Evolutionary conservation across 2,888 invertebrate genomes (phyloP).

Genomic region (Himalopsyche japonica): DNA sequence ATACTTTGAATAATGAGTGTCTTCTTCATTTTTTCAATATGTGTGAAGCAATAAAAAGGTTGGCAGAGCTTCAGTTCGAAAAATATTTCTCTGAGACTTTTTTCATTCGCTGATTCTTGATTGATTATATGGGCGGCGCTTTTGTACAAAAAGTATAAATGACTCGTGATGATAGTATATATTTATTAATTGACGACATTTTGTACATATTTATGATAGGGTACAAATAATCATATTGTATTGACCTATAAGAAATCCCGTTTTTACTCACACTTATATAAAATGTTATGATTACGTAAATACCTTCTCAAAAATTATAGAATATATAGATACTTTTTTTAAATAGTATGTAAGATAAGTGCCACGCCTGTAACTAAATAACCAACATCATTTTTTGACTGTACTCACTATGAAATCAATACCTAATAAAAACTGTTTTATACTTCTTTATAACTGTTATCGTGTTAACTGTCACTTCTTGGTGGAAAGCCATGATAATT

Average conservation of each 20-base stretch:
- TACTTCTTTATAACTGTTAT: too few relatives aligned
- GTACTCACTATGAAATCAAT: too few relatives aligned
- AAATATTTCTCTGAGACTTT: constrained; percentile 24
- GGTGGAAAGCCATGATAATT: too few relatives aligned
- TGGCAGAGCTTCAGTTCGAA: constrained; percentile 12
- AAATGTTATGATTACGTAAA: not conserved
- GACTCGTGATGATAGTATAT: not conserved
- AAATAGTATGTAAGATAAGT: too few relatives aligned
- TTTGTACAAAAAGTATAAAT: constrained; percentile 2
- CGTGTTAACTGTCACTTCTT: too few relatives aligned
- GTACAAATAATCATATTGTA: not conserved
- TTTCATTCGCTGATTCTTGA: constrained; percentile 8
- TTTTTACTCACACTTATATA: not conserved
- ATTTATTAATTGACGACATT: not conserved
- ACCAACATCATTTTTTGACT: not conserved
- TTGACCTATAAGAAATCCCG: not conserved
- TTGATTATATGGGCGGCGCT: constrained; percentile 22
- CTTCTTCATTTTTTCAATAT: constrained; percentile 25
- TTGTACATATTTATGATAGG: not conserved
- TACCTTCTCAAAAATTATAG: not conserved
- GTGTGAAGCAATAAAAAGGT: constrained; percentile 32
- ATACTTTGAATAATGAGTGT: constrained; percentile 30
- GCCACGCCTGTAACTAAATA: too few relatives aligned
- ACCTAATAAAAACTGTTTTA: too few relatives aligned
- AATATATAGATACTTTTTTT: too few relatives aligned